Conservation (phyloP, 2,888 invertebrate genomes). For the Eulithis testata region DNA sequence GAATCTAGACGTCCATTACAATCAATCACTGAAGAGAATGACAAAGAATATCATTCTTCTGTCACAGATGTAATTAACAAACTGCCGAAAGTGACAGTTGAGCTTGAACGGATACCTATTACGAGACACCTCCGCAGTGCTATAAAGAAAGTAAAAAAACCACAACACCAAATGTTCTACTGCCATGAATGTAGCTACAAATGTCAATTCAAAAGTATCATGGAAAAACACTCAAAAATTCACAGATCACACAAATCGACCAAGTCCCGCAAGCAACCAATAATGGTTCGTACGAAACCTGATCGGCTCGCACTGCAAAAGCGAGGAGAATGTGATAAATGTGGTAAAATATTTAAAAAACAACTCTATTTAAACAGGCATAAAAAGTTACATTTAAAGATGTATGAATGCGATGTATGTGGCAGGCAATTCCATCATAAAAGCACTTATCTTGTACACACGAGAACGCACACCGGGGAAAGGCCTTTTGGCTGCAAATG, state of each 20-base stretch:
- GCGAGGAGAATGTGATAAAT: background rate
- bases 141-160: background rate
- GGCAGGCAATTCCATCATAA: background rate
- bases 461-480: constrained; percentile 12
- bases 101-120: background rate
- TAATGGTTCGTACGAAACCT: background rate
- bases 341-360: background rate
- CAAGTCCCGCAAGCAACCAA: too few relatives aligned
- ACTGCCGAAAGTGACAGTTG: background rate
- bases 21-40: background rate
- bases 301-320: background rate
- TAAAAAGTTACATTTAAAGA: background rate
- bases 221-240: background rate
- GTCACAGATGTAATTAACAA: background rate
- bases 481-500: constrained; percentile 9
- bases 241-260: background rate
- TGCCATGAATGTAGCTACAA: background rate
- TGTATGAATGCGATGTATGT: background rate
- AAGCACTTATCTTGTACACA: constrained; percentile 5
- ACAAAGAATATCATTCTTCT: background rate
- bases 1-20: too few relatives aligned
- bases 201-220: background rate
- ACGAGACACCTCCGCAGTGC: background rate
- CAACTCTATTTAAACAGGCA: background rate
- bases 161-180: background rate